Evolutionary conservation across 2,888 invertebrate genomes (phyloP).

Genomic region (Drosophila aldrichi): DNA sequence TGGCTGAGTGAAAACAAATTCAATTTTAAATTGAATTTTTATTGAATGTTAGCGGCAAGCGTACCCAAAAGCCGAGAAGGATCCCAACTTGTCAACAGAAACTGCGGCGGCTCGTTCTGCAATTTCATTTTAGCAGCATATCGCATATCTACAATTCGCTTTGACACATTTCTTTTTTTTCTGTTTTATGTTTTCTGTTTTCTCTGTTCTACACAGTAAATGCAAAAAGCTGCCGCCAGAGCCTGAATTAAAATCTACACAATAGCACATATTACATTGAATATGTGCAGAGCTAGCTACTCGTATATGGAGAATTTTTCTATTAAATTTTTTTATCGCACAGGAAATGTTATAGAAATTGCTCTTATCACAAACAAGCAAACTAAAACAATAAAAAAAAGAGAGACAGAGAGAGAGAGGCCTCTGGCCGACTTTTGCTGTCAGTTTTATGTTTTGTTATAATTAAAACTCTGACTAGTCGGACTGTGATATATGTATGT

Average conservation of each 20-base stretch:
- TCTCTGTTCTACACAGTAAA: conserved; percentile 47
- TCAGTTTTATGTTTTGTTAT: conserved; percentile 48
- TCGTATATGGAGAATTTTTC: conserved; percentile 7
- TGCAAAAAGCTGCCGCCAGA: conserved; percentile 28
- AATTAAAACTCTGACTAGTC: conserved; percentile 42
- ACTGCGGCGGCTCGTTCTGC: conserved; percentile 30
- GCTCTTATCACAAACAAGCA: conserved; percentile 50
- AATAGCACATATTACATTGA: neutral
- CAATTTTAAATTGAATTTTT: conserved; percentile 79
- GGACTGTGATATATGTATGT: conserved; percentile 1
- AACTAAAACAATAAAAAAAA: conserved; percentile 24
- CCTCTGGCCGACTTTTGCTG: conserved; percentile 40
- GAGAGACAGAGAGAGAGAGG: no score
- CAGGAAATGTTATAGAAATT: conserved; percentile 58
- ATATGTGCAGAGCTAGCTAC: neutral
- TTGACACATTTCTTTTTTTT: conserved; percentile 32
- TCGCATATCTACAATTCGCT: conserved; percentile 24
- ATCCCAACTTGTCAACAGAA: conserved; percentile 17
- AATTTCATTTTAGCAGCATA: conserved; percentile 35
- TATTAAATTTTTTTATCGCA: conserved; percentile 51
- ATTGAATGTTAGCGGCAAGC: conserved; percentile 67
- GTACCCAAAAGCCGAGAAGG: conserved; percentile 25
- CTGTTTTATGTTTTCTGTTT: no score
- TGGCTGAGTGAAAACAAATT: conserved; percentile 68
- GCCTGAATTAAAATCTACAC: conserved; percentile 14